phyloP scores from a whole-genome alignment of 2,797 vertebrate species.

The Acanthurus lineatus region DNA sequence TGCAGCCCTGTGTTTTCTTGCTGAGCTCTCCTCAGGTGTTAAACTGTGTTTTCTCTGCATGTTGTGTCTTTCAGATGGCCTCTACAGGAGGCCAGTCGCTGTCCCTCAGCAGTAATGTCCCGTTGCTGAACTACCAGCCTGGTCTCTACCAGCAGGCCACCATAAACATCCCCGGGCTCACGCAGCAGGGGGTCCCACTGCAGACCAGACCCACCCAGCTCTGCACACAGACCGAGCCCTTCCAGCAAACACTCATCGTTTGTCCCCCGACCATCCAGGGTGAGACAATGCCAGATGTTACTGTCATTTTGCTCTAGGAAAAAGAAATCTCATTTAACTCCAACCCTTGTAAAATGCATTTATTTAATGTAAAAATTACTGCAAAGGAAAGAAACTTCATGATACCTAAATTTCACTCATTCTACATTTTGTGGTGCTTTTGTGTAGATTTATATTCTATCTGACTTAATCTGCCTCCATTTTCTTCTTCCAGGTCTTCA shows the following conservation, averaged over 20 bases:
- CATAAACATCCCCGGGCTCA: constrained; percentile 94
- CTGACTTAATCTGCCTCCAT: not conserved
- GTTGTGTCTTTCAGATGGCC: constrained; percentile 86
- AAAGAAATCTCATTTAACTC: not conserved
- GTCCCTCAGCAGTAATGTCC: constrained; percentile 95
- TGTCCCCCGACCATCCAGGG: constrained; percentile 98
- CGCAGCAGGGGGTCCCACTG: constrained; percentile 94
- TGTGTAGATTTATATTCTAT: too few relatives aligned
- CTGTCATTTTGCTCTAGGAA: not conserved
- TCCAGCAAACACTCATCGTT: constrained; percentile 98
- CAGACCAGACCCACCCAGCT: constrained; percentile 95
- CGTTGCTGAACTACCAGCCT: constrained; percentile 95
- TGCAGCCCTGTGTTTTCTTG: accelerated
- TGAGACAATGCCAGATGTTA: constrained; percentile 69
- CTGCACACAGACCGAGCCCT: constrained; percentile 95
- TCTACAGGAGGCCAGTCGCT: constrained; percentile 94
- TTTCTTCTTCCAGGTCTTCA: constrained; percentile 87
- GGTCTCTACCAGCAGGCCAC: constrained; percentile 96
- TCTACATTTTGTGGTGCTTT: too few relatives aligned
- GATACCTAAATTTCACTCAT: too few relatives aligned
- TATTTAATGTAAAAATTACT: not conserved
- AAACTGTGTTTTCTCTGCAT: not conserved
- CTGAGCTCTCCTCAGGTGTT: not conserved
- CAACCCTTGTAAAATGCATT: not conserved
- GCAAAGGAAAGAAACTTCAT: not conserved